phyloP scores from a whole-genome alignment of 2,113 vertebrate species.

The Xenotilapia caudafasciata region DNA sequence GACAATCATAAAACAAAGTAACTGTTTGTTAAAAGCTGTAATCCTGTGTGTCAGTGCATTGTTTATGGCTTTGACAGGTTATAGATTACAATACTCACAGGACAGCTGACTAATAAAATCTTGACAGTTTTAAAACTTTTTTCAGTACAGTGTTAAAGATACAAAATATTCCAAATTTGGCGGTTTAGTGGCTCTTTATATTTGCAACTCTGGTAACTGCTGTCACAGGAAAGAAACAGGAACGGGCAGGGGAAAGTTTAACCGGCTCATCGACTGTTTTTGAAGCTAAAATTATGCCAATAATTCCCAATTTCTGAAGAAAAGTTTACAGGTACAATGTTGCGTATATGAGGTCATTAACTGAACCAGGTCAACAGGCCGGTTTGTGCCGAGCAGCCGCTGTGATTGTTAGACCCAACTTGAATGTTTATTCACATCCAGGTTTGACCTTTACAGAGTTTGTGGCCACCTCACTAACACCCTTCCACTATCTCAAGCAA shows the following conservation, averaged over 20 bases:
- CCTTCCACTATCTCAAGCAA: background rate
- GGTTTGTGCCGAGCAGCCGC: background rate
- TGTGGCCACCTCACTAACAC: background rate
- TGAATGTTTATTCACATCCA: background rate
- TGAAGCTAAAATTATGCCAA: background rate
- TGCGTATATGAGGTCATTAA: rapidly evolving
- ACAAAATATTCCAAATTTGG: background rate
- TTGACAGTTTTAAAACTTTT: background rate
- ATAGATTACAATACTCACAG: background rate
- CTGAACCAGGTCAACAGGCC: rapidly evolving
- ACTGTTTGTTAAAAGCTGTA: background rate
- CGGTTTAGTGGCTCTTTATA: rapidly evolving
- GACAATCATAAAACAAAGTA: background rate
- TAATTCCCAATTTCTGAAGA: background rate
- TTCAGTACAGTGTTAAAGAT: background rate
- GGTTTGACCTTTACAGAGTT: background rate
- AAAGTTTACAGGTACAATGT: rapidly evolving
- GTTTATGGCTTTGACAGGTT: background rate
- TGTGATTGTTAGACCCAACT: background rate
- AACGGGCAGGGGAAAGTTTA: rapidly evolving
- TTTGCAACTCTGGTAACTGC: background rate
- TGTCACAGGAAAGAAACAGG: rapidly evolving
- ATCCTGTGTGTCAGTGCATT: rapidly evolving
- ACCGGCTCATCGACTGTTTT: background rate
- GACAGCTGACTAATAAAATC: background rate